Conservation (phyloP, 2,888 invertebrate species). For the Drosophila aldrichi region DNA sequence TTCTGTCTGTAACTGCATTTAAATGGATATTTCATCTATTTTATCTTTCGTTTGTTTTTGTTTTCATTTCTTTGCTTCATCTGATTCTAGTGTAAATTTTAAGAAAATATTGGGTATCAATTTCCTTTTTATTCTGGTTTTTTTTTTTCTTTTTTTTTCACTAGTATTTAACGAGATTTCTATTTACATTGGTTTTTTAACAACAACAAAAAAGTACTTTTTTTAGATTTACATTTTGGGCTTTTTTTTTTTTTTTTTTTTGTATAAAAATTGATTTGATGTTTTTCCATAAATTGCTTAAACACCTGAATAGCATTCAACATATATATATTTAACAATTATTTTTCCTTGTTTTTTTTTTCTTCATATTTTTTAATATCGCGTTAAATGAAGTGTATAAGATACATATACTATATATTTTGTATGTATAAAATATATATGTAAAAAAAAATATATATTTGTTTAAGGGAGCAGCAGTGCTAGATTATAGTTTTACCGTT, state of each 20-base stretch:
- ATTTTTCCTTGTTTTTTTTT: conserved; percentile 6
- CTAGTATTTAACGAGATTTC: conserved; percentile 75
- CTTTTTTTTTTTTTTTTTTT: not conserved
- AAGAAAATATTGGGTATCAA: conserved; percentile 51
- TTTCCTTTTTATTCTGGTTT: conserved; percentile 33
- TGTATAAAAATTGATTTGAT: conserved; percentile 20
- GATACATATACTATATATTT: conserved; percentile 14
- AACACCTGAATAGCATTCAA: conserved; percentile 42
- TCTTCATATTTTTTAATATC: conserved; percentile 48
- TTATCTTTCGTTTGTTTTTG: conserved; percentile 2
- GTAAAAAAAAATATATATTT: conserved; percentile 5
- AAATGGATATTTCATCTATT: conserved; percentile 2
- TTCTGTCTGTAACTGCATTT: not conserved
- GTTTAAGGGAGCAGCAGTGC: not conserved
- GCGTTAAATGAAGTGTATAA: conserved; percentile 41
- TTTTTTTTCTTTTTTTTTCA: conserved; percentile 33
- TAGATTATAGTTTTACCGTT: not conserved
- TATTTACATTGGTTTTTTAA: conserved; percentile 64
- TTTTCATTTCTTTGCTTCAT: not conserved
- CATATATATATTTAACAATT: conserved; percentile 36
- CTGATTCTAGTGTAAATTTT: conserved; percentile 23
- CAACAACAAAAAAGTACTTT: conserved; percentile 48
- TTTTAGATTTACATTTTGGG: conserved; percentile 22
- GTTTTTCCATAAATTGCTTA: conserved; percentile 36
- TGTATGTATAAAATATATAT: conserved; percentile 19